These are phyloP conservation scores for Philereme vetulata DNA, from an alignment of 2,888 invertebrate species.

Conservation along the genomic window DNA sequence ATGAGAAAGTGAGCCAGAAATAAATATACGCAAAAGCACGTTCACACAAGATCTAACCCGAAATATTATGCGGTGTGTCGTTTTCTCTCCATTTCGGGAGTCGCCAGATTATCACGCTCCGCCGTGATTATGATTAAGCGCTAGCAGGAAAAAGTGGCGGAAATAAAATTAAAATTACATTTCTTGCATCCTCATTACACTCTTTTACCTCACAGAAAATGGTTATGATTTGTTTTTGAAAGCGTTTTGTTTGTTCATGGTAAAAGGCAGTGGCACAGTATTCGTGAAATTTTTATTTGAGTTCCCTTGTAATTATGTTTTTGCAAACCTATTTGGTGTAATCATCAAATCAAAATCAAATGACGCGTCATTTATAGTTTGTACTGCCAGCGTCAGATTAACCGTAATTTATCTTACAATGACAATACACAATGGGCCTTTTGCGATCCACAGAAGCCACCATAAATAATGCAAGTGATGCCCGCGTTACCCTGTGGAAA, in stretches of 20 bases:
- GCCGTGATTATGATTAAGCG: constrained; percentile 73
- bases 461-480: no score
- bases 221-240: constrained; percentile 25
- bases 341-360: no score
- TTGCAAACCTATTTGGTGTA: no score
- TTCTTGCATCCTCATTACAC: constrained; percentile 57
- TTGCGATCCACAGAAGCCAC: no score
- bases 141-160: constrained; percentile 55
- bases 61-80: constrained; percentile 60
- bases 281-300: no score
- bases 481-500: no score
- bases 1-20: not conserved
- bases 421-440: no score
- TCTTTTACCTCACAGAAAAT: constrained; percentile 48
- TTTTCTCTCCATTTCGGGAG: constrained; percentile 62
- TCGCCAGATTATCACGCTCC: constrained; percentile 63
- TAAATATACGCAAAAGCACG: constrained; percentile 41
- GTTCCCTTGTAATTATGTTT: no score
- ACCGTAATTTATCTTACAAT: no score
- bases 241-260: not conserved
- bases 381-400: no score
- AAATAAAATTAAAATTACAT: constrained; percentile 71
- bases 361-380: no score
- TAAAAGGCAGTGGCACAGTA: no score
- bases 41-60: constrained; percentile 53